These are phyloP conservation scores for Drosophila melanica DNA, from an alignment of 1,140 invertebrate genomes.

Conservation along the genomic window DNA sequence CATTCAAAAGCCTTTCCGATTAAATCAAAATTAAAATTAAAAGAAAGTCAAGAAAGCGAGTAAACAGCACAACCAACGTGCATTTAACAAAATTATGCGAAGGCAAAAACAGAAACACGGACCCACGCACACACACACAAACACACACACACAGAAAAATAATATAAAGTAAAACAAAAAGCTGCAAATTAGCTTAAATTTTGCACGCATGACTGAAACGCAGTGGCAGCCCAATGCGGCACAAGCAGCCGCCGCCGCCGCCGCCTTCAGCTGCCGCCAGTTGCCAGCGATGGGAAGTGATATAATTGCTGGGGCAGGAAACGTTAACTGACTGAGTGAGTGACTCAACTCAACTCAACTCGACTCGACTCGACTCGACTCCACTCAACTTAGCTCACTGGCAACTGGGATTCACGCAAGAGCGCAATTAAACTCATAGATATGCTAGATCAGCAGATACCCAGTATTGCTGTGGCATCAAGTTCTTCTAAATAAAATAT, in stretches of 20 bases:
- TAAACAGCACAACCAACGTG: slow-evolving; percentile 23
- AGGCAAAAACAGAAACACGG: background rate
- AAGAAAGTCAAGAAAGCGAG: slow-evolving; percentile 32
- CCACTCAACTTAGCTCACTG: background rate
- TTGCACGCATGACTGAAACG: slow-evolving; percentile 74
- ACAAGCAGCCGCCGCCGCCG: slow-evolving; percentile 2
- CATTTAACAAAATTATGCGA: slow-evolving; percentile 52
- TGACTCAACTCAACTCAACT: slow-evolving; percentile 49
- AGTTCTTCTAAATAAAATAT: too few relatives aligned
- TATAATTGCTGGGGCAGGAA: slow-evolving; percentile 79
- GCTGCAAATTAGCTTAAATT: slow-evolving; percentile 75
- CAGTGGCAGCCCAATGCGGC: slow-evolving; percentile 34
- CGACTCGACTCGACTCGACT: background rate
- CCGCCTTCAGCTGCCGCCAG: slow-evolving; percentile 21
- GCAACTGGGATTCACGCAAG: slow-evolving; percentile 12
- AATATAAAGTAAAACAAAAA: slow-evolving; percentile 24
- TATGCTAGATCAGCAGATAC: background rate
- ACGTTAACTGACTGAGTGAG: slow-evolving; percentile 75
- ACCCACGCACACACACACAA: background rate
- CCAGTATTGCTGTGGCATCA: background rate
- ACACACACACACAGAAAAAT: slow-evolving; percentile 20
- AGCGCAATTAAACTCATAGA: background rate
- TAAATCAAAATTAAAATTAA: slow-evolving; percentile 36
- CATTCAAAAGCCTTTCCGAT: slow-evolving; percentile 33
- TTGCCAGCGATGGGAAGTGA: slow-evolving; percentile 69